phyloP scores from a whole-genome alignment of 2,888 invertebrate genomes.

The Hipparchia semele region DNA sequence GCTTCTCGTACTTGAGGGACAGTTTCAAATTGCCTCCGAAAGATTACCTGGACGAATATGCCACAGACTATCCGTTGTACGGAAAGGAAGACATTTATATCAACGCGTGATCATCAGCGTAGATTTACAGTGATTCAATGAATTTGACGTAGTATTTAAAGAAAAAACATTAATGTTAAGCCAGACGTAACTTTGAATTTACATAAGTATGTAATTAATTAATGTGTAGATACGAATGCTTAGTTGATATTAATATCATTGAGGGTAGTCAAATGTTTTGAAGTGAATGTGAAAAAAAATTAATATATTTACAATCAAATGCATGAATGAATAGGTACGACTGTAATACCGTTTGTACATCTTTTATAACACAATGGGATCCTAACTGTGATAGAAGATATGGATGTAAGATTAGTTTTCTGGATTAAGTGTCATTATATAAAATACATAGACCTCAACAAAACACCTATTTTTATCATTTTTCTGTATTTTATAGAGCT shows the following conservation, averaged over 20 bases:
- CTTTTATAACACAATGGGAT: constrained; percentile 34
- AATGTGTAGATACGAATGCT: constrained; percentile 30
- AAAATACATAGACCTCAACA: neutral
- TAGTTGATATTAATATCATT: constrained; percentile 17
- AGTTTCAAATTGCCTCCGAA: constrained; percentile 74
- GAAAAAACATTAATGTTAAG: constrained; percentile 22
- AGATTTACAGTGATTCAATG: constrained; percentile 16
- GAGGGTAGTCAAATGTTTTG: constrained; percentile 27
- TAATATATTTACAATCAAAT: constrained; percentile 27
- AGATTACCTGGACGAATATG: constrained; percentile 59
- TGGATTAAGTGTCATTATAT: neutral
- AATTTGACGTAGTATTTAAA: constrained; percentile 9
- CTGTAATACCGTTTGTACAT: constrained; percentile 30
- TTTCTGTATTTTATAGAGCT: neutral
- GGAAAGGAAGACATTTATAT: constrained; percentile 72
- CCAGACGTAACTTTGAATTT: constrained; percentile 28
- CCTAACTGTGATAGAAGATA: constrained; percentile 47
- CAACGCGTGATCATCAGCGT: constrained; percentile 62
- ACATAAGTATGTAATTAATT: constrained; percentile 23
- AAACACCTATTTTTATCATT: neutral
- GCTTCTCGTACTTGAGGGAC: constrained; percentile 71
- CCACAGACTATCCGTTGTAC: constrained; percentile 67
- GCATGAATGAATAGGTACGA: constrained; percentile 24
- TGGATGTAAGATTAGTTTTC: constrained; percentile 35
- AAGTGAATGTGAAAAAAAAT: constrained; percentile 20